Conservation (phyloP, 2,113 vertebrate species). For the Paratilapia polleni region DNA sequence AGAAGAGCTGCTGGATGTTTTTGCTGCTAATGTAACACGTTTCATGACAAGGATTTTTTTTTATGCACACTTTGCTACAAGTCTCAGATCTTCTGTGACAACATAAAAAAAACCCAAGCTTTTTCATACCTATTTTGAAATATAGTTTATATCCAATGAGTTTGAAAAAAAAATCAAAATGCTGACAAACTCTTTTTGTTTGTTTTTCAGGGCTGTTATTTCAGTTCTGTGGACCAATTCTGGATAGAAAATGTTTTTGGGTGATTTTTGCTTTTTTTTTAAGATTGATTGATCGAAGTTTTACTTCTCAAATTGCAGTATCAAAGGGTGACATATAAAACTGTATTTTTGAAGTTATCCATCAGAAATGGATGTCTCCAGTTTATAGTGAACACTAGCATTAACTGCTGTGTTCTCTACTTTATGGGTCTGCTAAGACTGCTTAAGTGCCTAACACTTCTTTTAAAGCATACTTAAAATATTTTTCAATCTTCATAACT, state of each 20-base stretch:
- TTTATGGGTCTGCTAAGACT: neutral
- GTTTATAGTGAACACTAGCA: neutral
- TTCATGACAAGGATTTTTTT: neutral
- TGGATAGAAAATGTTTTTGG: neutral
- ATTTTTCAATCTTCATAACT: neutral
- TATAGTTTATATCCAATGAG: neutral
- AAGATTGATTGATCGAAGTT: neutral
- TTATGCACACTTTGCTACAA: neutral
- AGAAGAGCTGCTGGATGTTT: slow-evolving; percentile 12
- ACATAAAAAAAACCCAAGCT: neutral
- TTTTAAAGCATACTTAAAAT: neutral
- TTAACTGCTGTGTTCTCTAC: neutral
- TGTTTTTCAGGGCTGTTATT: neutral
- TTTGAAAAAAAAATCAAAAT: neutral
- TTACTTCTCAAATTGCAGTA: neutral
- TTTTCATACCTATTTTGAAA: neutral
- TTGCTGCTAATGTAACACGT: slow-evolving; percentile 20
- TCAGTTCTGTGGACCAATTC: neutral
- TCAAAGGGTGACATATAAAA: neutral
- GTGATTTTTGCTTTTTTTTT: slow-evolving; percentile 10
- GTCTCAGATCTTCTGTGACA: neutral
- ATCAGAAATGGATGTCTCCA: neutral
- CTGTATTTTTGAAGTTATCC: neutral
- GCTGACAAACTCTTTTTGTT: neutral
- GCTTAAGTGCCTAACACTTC: slow-evolving; percentile 11